Evolutionary conservation across 2,113 vertebrate genomes (phyloP).

Genomic region (Ceyx margarethae): DNA sequence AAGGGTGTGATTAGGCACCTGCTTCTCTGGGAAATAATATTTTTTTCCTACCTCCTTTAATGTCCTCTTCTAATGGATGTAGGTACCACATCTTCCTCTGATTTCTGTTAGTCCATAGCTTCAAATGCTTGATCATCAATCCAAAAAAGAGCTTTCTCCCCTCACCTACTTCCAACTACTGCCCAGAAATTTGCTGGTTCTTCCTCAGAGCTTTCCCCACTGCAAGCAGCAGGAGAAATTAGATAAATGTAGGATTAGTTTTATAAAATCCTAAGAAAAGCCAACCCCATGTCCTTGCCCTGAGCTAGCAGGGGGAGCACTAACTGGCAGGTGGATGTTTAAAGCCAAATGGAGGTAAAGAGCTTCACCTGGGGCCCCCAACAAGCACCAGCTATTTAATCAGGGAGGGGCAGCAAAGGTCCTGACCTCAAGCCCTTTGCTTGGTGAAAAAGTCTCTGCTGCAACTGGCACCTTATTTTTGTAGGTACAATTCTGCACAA

Average conservation of each 20-base stretch:
- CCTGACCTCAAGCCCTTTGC: background rate
- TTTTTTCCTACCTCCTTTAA: background rate
- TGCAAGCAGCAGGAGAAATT: background rate
- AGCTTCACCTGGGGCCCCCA: background rate
- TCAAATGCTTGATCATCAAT: background rate
- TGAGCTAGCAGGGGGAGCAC: background rate
- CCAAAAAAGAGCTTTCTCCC: background rate
- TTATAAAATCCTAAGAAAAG: background rate
- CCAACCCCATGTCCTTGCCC: background rate
- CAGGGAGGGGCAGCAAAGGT: background rate
- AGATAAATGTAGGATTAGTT: fast-evolving
- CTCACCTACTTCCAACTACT: background rate
- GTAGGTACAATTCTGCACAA: background rate
- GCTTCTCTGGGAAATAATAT: background rate
- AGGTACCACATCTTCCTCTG: background rate
- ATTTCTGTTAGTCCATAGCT: background rate
- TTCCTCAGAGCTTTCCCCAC: background rate
- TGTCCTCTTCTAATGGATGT: background rate
- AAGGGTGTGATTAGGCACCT: background rate
- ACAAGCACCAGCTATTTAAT: background rate
- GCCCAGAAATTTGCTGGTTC: background rate
- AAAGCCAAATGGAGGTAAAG: background rate
- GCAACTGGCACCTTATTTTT: background rate
- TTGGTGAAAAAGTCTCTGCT: background rate
- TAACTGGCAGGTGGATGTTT: background rate